These are phyloP conservation scores for Hiodon alosoides DNA, from an alignment of 2,113 vertebrate genomes.

Conservation along the genomic window DNA sequence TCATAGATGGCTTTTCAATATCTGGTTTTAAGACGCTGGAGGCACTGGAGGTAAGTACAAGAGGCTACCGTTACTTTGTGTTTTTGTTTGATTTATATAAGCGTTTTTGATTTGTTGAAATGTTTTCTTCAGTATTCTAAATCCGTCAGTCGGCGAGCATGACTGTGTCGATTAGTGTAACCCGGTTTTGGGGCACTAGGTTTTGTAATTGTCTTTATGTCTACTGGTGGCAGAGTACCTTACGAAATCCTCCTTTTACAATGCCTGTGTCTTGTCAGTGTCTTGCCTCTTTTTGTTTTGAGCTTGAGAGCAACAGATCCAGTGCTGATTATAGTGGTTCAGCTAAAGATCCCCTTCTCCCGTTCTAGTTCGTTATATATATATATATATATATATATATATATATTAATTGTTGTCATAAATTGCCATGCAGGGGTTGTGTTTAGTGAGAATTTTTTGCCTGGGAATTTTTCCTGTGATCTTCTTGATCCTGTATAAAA, in stretches of 20 bases:
- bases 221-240: not conserved
- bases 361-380: not conserved
- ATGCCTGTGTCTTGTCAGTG: not conserved
- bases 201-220: not conserved
- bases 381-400: no score
- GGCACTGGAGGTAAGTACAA: constrained; percentile 79
- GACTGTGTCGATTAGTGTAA: no score
- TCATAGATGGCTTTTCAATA: constrained; percentile 92
- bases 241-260: not conserved
- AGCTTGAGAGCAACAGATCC: constrained; percentile 9
- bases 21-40: constrained; percentile 84
- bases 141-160: no score
- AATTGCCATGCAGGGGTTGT: no score
- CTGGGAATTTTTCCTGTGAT: no score
- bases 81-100: not conserved
- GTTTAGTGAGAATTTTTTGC: no score
- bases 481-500: no score
- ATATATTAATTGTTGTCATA: no score
- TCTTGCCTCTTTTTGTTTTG: not conserved
- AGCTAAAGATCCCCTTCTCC: not conserved
- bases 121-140: not conserved
- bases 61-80: not conserved
- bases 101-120: not conserved
- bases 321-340: not conserved
- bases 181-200: no score